Conservation (phyloP, 2,113 vertebrate genomes). For the Hydrolagus affinis region DNA sequence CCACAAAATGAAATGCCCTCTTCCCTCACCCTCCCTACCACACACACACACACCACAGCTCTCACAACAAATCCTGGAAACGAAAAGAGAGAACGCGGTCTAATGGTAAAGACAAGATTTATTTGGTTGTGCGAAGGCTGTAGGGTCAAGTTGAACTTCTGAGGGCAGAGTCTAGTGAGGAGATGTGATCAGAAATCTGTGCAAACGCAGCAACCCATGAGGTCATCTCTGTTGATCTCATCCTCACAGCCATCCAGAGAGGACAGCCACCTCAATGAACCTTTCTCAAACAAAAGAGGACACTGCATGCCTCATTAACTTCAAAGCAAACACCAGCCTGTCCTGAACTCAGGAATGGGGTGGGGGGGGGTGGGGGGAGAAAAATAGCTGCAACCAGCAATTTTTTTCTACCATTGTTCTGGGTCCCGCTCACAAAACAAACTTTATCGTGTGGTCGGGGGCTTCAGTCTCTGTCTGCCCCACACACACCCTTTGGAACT, state of each 20-base stretch:
- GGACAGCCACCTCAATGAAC: constrained; percentile 37
- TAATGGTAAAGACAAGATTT: no score
- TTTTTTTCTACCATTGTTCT: constrained; percentile 32
- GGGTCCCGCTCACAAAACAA: neutral
- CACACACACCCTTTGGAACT: no score
- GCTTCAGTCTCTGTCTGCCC: no score
- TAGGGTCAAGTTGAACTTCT: no score
- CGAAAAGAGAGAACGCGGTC: no score
- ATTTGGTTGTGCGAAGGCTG: no score
- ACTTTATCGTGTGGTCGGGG: neutral
- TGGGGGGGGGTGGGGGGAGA: constrained; percentile 20
- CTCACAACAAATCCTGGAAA: no score
- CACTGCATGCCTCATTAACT: constrained; percentile 42
- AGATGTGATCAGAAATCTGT: neutral
- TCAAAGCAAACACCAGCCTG: constrained; percentile 37
- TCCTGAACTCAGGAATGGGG: no score
- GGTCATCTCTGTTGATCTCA: constrained; percentile 24
- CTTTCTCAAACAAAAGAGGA: constrained; percentile 39
- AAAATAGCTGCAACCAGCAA: constrained; percentile 34
- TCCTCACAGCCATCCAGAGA: neutral
- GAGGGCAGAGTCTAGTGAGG: no score
- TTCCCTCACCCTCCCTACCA: no score
- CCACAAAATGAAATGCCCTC: no score
- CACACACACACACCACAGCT: no score
- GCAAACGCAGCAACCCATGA: neutral